Conservation (phyloP, 1,140 invertebrate species). For the Drosophila saltans region DNA sequence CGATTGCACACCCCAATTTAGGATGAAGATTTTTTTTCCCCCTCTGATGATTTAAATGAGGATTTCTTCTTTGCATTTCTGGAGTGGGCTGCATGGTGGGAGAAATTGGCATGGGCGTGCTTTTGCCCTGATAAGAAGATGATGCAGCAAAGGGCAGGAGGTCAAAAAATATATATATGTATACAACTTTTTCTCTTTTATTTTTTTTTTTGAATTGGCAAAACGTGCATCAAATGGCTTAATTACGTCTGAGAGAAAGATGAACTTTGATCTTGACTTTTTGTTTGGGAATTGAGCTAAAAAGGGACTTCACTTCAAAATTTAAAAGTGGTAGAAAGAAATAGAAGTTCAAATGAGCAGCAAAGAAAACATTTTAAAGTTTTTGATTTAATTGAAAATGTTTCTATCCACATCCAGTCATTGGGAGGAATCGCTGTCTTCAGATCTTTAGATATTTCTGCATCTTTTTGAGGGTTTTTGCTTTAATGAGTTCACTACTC, state of each 20-base stretch:
- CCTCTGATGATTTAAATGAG: constrained; percentile 16
- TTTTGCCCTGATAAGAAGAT: constrained; percentile 50
- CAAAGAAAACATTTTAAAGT: background rate
- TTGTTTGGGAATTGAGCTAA: constrained; percentile 3
- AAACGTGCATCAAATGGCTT: constrained; percentile 78
- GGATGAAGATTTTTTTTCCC: background rate
- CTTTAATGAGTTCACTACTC: constrained; percentile 16
- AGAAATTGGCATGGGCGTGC: constrained; percentile 34
- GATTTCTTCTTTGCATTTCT: constrained; percentile 43
- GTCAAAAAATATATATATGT: constrained; percentile 30
- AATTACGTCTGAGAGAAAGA: constrained; percentile 61
- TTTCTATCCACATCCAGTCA: background rate
- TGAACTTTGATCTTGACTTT: constrained; percentile 66
- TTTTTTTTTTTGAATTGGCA: constrained; percentile 69
- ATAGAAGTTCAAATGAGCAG: constrained; percentile 1
- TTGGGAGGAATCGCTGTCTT: background rate
- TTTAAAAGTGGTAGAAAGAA: background rate
- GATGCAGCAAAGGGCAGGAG: constrained; percentile 35
- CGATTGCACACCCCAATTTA: background rate
- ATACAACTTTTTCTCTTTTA: background rate
- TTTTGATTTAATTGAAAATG: constrained; percentile 5
- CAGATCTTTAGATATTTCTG: background rate
- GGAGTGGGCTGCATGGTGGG: background rate
- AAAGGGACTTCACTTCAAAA: background rate
- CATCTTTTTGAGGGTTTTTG: constrained; percentile 9